Evolutionary conservation across 2,797 vertebrate genomes (phyloP).

Genomic region (Sebastiscus albofasciatus): DNA sequence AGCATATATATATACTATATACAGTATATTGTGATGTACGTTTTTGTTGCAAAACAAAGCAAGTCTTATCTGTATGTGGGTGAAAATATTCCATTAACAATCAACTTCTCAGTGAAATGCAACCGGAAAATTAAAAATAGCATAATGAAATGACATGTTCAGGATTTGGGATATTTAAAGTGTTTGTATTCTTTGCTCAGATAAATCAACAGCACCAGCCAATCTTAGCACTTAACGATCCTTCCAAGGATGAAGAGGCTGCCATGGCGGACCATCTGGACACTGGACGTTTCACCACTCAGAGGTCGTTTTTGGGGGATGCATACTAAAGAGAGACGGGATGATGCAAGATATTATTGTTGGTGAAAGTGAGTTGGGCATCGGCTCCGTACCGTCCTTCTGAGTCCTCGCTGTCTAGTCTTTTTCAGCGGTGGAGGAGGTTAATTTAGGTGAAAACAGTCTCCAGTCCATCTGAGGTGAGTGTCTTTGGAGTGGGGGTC

Average conservation of each 20-base stretch:
- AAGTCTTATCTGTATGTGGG: slow-evolving; percentile 45
- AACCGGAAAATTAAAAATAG: neutral
- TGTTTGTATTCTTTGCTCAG: neutral
- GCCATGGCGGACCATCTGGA: slow-evolving; percentile 53
- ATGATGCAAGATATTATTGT: slow-evolving; percentile 36
- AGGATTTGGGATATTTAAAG: neutral
- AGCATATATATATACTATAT: neutral
- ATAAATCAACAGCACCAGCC: slow-evolving; percentile 4
- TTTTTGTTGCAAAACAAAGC: slow-evolving; percentile 60
- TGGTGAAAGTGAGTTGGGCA: neutral
- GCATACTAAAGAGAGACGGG: slow-evolving; percentile 30
- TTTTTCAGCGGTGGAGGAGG: neutral
- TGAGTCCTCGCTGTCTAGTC: slow-evolving; percentile 1
- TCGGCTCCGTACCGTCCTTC: neutral
- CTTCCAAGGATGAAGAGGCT: slow-evolving; percentile 36
- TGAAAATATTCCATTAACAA: neutral
- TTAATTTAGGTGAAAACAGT: slow-evolving; percentile 8
- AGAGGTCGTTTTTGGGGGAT: slow-evolving; percentile 31
- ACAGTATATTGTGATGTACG: neutral
- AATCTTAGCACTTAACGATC: slow-evolving; percentile 5
- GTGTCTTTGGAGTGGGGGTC: neutral
- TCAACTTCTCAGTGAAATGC: neutral
- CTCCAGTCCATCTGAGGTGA: neutral
- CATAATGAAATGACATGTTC: neutral
- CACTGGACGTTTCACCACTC: slow-evolving; percentile 3